Base-by-base conservation (phyloP, 1,140 invertebrate species). In the Zaprionus inermis region DNA sequence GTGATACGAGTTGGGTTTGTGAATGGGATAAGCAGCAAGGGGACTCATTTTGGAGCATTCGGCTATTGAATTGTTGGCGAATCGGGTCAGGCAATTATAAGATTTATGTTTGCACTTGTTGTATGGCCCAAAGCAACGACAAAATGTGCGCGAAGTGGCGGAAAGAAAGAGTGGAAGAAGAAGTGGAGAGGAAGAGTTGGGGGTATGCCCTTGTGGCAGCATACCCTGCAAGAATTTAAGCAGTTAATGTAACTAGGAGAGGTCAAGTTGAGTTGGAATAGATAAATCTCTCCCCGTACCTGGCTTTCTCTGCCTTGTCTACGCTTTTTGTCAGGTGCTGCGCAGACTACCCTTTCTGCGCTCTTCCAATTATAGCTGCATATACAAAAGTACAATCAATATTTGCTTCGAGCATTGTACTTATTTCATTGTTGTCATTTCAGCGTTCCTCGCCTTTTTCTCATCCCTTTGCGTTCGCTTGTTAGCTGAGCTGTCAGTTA, bases 71-170 rank as follows among this genome's bases (percentile, higher is more conserved):
- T 49, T 59, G 70, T 56, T n/a, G 60, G 56, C 60, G 54, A 55
- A 76, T 70, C 58, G 58, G 80, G 72, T 65, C 80, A 65, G 41
- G 59, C 66, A 83, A 83, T 79, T 83, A 83, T 76, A 82, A 68
- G 76, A 82, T 82, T 79, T 83, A 82, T 82, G 51, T 12, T 79
- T 65, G 76, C 69, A 79, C 63, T 68, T 52, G 55, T 49, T 60
- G 34, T 58, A 28, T 38, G 57, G n/a, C 12, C 46, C 18, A 44
- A 16, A 67, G 46, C 34, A 30, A 16, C n/a, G 52, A 49, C 46
- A 60, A 60, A n/a, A 49, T 54, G n/a, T 30, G 24, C 46, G 28
- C 20, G 5, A 30, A 46, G 36, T 36, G 63, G 30, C n/a, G 49
- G 7, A 66, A 18, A 5, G 18, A n/a, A 30, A 22, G 44, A 18